phyloP scores from a whole-genome alignment of 2,113 vertebrate genomes.

The Plecturocebus donacophilus region DNA sequence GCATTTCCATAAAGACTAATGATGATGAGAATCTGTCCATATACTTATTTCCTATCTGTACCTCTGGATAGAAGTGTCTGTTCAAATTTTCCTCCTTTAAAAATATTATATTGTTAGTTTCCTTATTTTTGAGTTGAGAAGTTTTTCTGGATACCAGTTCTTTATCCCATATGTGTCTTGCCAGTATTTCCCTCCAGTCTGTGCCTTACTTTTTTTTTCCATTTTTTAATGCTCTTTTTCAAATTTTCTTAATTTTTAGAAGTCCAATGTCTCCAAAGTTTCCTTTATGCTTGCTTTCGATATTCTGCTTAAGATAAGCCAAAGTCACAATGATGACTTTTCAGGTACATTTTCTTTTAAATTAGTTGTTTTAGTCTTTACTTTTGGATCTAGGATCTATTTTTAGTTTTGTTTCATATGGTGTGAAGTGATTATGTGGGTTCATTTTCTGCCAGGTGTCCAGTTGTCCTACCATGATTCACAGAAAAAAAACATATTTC shows the following conservation, averaged over 20 bases:
- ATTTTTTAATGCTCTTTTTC: neutral
- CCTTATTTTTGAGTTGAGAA: neutral
- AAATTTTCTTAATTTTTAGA: neutral
- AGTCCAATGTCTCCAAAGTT: neutral
- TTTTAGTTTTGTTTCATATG: conserved; percentile 27
- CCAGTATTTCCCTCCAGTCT: neutral
- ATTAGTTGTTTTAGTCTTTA: neutral
- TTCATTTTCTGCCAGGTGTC: neutral
- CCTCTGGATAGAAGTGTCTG: neutral
- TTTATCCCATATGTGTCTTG: neutral
- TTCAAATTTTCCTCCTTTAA: neutral
- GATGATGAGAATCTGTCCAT: neutral
- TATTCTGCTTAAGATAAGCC: neutral
- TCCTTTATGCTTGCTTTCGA: neutral
- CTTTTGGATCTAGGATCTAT: neutral
- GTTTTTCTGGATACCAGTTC: neutral
- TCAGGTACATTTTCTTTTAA: neutral
- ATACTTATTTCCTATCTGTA: neutral
- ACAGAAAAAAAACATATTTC: neutral
- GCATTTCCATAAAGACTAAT: neutral
- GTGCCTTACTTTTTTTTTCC: neutral
- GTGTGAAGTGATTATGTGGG: neutral
- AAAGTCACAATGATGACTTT: neutral
- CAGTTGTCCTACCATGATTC: neutral
- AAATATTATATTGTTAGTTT: neutral